phyloP scores from a whole-genome alignment of 2,888 invertebrate species.

The Doris montereyensis region DNA sequence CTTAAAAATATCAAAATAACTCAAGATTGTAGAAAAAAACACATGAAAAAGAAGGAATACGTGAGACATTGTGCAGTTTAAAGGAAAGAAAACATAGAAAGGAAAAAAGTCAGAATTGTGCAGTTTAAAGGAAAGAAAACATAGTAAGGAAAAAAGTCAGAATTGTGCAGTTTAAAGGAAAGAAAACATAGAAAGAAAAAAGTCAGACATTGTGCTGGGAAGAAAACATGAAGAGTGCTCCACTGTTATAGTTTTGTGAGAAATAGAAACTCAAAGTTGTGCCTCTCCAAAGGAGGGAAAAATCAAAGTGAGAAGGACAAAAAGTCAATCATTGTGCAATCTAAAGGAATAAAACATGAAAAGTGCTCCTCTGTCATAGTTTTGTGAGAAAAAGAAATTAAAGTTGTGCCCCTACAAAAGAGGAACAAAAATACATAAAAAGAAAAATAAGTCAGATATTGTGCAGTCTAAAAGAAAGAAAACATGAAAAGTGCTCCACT shows the following conservation, averaged over 20 bases:
- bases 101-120: neutral
- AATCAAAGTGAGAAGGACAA: neutral
- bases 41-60: neutral
- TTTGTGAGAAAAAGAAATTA: too few relatives aligned
- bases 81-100: neutral
- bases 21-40: too few relatives aligned
- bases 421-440: too few relatives aligned
- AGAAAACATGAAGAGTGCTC: neutral
- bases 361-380: too few relatives aligned
- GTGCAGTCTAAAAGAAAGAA: too few relatives aligned
- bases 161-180: too few relatives aligned
- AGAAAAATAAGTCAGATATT: too few relatives aligned
- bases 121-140: neutral
- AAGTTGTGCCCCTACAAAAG: too few relatives aligned
- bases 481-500: too few relatives aligned
- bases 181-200: neutral
- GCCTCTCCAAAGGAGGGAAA: too few relatives aligned
- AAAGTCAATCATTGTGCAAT: neutral
- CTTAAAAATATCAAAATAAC: too few relatives aligned
- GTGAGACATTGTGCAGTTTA: neutral
- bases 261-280: neutral
- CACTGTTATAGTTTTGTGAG: too few relatives aligned
- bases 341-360: neutral
- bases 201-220: neutral
- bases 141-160: neutral